Percentiles rank a stretch among this genome's conserved stretches.
Conservation (phyloP, 1,140 invertebrate species). For the Spodoptera frugiperda region DNA sequence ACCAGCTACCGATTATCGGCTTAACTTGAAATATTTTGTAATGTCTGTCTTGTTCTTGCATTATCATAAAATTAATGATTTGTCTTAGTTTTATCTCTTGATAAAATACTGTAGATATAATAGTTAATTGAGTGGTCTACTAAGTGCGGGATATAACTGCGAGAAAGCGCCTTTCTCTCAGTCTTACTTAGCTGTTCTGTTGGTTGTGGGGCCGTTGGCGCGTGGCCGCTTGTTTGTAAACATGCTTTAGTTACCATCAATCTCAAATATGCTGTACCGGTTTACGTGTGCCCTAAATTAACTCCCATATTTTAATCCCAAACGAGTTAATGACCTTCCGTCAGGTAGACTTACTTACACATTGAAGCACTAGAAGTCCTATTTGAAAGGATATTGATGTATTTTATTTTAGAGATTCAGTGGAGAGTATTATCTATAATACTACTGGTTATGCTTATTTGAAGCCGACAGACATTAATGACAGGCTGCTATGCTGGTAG, state of each 20-base stretch:
- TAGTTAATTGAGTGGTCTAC: slow-evolving; percentile 27
- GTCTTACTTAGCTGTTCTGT: slow-evolving; percentile 56
- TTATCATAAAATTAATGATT: background rate
- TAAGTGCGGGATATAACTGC: slow-evolving; percentile 58
- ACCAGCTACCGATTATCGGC: no score
- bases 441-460: no score
- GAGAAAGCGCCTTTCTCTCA: slow-evolving; percentile 84
- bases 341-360: no score
- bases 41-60: background rate
- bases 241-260: slow-evolving; percentile 48
- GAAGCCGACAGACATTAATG: no score
- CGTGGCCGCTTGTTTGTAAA: slow-evolving; percentile 71
- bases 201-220: slow-evolving; percentile 57
- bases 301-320: background rate
- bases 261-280: background rate
- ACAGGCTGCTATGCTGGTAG: no score
- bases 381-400: no score
- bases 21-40: background rate
- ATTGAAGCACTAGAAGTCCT: no score
- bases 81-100: background rate
- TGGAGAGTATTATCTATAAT: no score
- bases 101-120: slow-evolving; percentile 13
- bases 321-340: background rate
- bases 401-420: no score
- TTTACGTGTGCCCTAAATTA: background rate